Evolutionary conservation across 2,888 invertebrate species (phyloP).

Genomic region (Hirudinaria manillensis): DNA sequence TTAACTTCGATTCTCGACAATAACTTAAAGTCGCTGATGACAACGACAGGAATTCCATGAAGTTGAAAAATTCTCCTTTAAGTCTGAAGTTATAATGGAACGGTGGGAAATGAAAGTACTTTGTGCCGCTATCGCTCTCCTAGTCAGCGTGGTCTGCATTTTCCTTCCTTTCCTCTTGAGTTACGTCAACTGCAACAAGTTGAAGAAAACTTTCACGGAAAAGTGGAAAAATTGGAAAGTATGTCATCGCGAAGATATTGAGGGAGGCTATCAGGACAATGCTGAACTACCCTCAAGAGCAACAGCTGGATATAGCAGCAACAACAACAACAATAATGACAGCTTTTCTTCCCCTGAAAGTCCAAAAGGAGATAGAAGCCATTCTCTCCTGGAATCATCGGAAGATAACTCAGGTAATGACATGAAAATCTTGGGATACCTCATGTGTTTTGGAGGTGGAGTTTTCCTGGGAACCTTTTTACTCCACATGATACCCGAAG

Average conservation of each 20-base stretch:
- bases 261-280: too few species aligned
- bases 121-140: constrained; percentile 25
- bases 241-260: background rate
- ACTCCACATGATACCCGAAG: constrained; percentile 48
- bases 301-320: background rate
- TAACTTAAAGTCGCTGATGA: too few species aligned
- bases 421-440: constrained; percentile 34
- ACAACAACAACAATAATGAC: background rate
- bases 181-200: constrained; percentile 31
- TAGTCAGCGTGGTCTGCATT: constrained; percentile 36
- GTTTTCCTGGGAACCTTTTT: constrained; percentile 52
- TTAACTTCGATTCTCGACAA: too few species aligned
- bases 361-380: background rate
- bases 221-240: background rate
- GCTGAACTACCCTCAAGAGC: background rate
- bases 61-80: too few species aligned
- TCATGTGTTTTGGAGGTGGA: constrained; percentile 50
- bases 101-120: constrained; percentile 37
- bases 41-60: too few species aligned
- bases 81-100: constrained; percentile 32
- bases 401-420: background rate
- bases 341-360: background rate
- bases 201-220: background rate
- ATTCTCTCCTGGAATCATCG: background rate
- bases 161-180: constrained; percentile 35